A percentile compares a stretch with the other conserved stretches of the same genome.
Conservation (phyloP, 2,797 vertebrate species). For the Anolis apletophallus region DNA sequence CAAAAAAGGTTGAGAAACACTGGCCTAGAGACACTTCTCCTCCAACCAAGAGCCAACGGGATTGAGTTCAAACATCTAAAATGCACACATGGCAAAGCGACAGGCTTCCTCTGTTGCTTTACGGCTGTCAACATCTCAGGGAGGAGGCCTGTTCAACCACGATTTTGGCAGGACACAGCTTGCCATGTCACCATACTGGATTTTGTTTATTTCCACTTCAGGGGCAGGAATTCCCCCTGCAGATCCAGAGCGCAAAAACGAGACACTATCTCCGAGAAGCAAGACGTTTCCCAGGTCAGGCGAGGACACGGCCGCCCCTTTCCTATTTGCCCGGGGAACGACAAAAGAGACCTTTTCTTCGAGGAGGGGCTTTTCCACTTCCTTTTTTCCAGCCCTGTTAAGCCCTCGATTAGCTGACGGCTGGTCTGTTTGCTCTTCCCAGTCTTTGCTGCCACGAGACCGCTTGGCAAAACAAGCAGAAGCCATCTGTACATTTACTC, state of each 20-base stretch:
- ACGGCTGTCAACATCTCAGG: not conserved
- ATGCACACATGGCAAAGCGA: not conserved
- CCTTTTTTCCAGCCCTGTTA: not conserved
- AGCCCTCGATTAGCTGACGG: not conserved
- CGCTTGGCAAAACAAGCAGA: not conserved
- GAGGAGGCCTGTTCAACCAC: not conserved
- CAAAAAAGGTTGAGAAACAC: too few species aligned
- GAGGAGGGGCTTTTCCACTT: not conserved
- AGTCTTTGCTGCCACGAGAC: not conserved
- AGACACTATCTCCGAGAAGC: not conserved
- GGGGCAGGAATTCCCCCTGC: not conserved
- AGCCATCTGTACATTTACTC: not conserved
- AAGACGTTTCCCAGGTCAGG: not conserved
- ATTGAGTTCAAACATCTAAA: not conserved
- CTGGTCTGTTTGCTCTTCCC: not conserved
- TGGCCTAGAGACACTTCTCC: too few species aligned
- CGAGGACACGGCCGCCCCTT: not conserved
- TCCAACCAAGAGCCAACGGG: too few species aligned
- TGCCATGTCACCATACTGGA: not conserved
- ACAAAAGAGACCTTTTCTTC: not conserved
- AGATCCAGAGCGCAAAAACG: too few species aligned
- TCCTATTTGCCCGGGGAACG: not conserved
- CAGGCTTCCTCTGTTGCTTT: not conserved
- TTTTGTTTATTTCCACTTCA: not conserved
- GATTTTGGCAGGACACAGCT: not conserved